A percentile compares a stretch with the other conserved stretches of the same genome.
These are phyloP conservation scores for Corapipo altera DNA, from an alignment of 2,113 vertebrate species.

Conservation along the genomic window DNA sequence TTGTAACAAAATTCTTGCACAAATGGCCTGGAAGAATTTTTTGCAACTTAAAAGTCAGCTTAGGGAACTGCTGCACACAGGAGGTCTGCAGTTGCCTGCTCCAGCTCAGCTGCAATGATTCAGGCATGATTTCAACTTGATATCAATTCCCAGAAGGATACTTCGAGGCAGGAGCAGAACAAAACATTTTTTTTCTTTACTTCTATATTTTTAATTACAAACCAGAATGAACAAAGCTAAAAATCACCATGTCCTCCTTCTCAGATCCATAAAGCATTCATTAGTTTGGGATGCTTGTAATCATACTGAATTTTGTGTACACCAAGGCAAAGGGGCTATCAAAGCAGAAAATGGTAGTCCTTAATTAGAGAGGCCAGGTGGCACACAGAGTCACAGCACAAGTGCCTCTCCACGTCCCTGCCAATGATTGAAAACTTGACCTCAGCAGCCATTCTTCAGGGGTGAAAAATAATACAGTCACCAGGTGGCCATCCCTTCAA, in stretches of 20 bases:
- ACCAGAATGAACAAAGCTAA: neutral
- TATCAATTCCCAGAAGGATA: conserved; percentile 2
- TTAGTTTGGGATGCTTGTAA: neutral
- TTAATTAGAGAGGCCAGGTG: conserved; percentile 72
- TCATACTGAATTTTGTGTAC: conserved; percentile 6
- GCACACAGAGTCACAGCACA: conserved; percentile 40
- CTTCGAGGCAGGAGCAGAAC: neutral
- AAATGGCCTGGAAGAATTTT: conserved; percentile 15
- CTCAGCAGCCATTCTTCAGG: conserved; percentile 54
- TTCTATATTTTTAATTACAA: conserved; percentile 42
- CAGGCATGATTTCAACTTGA: neutral
- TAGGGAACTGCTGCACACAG: neutral
- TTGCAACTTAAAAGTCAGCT: neutral
- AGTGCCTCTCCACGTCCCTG: conserved; percentile 15
- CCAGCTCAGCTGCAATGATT: neutral
- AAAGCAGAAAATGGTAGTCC: conserved; percentile 58
- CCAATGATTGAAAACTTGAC: conserved; percentile 57
- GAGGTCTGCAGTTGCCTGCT: neutral
- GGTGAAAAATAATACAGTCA: conserved; percentile 62
- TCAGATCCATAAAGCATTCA: neutral
- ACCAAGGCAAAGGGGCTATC: conserved; percentile 32
- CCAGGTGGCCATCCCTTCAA: conserved; percentile 59
- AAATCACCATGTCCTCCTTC: neutral
- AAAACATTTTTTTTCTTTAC: neutral
- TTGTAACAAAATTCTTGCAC: conserved; percentile 24